Base-by-base conservation (phyloP, 1,140 invertebrate species). In the Apis mellifera region DNA sequence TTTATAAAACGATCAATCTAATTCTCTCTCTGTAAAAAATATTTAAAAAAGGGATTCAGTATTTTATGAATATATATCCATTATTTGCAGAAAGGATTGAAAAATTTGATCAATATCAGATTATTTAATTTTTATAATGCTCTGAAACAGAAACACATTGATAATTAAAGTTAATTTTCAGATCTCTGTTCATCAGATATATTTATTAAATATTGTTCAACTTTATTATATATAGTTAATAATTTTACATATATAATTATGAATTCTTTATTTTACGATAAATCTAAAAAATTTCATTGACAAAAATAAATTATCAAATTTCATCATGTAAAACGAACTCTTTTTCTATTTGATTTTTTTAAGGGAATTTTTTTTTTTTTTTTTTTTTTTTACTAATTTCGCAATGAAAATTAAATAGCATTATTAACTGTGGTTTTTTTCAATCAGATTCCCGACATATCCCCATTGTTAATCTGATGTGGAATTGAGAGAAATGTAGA, bases 401-500 rank as follows among this genome's bases (percentile, higher is more conserved):
- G 42, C n/a, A 62, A 66, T 3, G 15, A n/a, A n/a, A n/a, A 48
- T 42, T 11, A n/a, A 42, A 48, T 4, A 48, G 21, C 54, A 17
- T 50, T 42, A 48, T 71, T 60, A 32, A 59, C 59, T 23, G 19
- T 52, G 50, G 32, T 73, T 19, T 32, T 80, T 60, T 62, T 21
- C 48, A 79, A 62, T 75, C 23, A 68, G 54, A 78, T 83, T 87
- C 80, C 71, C 72, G 26, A 66, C 66, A 81, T 78, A 81, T 32
- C 32, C 73, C 60, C 62, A 78, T 88, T 87, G 83, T 87, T 85
- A 66, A 85, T 62, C 75, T 76, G 82, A 76, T 62, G 75, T 87
- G 86, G 86, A 88, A 85, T 85, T 82, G 66, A 84, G 78, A 84
- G 60, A 75, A 74, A 84, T 60, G 74, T 79, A 88, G 70, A 87